Percentiles rank a stretch among this genome's conserved stretches.
These are phyloP conservation scores for Pseudoips prasinana DNA, from an alignment of 2,888 invertebrate species.

Conservation along the genomic window DNA sequence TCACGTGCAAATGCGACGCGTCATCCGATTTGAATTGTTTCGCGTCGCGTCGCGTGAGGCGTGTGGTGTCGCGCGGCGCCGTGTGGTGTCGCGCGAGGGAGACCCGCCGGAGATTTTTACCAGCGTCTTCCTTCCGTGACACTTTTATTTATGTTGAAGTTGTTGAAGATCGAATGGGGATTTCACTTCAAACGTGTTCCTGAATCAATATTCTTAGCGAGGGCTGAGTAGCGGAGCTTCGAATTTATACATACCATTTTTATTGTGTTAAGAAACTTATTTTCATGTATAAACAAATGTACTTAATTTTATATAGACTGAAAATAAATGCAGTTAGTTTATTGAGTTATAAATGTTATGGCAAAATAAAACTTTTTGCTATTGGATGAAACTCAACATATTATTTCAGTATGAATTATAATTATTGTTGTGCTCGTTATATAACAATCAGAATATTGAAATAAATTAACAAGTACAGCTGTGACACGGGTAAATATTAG, in stretches of 20 bases:
- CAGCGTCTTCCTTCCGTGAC: conserved; percentile 25
- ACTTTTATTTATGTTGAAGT: conserved; percentile 34
- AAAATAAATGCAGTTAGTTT: too few species aligned
- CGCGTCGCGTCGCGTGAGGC: conserved; percentile 1
- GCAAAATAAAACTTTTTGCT: too few species aligned
- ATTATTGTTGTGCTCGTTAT: too few species aligned
- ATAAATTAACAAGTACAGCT: too few species aligned
- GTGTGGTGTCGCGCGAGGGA: conserved; percentile 2
- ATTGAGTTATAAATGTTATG: too few species aligned
- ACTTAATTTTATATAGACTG: too few species aligned
- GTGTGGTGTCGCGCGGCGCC: not conserved
- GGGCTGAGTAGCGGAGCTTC: conserved; percentile 9
- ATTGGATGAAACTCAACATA: too few species aligned
- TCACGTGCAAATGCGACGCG: conserved; percentile 32
- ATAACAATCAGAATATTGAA: too few species aligned
- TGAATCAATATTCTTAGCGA: conserved; percentile 30
- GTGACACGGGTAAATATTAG: too few species aligned
- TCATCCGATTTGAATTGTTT: conserved; percentile 30
- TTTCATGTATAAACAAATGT: too few species aligned
- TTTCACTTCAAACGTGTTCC: conserved; percentile 29
- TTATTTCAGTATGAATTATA: too few species aligned
- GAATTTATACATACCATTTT: conserved; percentile 8
- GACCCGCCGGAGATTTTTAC: conserved; percentile 12
- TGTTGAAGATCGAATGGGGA: conserved; percentile 29
- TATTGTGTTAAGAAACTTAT: too few species aligned